A percentile compares a stretch with the other conserved stretches of the same genome.
These are phyloP conservation scores for Pomacea maculata DNA, from an alignment of 1,140 invertebrate species.

Conservation along the genomic window DNA sequence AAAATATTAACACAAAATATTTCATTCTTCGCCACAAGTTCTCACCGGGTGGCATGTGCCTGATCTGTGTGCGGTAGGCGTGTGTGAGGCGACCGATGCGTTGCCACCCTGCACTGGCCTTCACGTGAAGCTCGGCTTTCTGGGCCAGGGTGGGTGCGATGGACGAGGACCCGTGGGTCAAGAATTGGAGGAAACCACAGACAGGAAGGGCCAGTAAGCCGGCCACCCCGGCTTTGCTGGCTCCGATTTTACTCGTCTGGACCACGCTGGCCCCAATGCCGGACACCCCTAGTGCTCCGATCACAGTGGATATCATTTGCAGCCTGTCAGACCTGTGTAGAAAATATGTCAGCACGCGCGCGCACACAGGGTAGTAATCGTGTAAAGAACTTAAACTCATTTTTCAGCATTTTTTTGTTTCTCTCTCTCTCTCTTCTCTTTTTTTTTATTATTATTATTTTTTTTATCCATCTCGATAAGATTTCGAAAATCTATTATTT, in stretches of 20 bases:
- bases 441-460: neutral
- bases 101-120: conserved; percentile 20
- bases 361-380: too few species aligned
- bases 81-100: conserved; percentile 11
- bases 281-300: conserved; percentile 11
- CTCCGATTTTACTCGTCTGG: conserved; percentile 9
- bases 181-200: conserved; percentile 11
- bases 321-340: neutral
- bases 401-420: neutral
- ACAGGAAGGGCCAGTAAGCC: conserved; percentile 15
- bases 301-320: neutral
- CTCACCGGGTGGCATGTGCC: conserved; percentile 1
- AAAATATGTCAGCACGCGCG: too few species aligned
- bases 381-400: too few species aligned
- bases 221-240: conserved; percentile 15
- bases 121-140: conserved; percentile 17
- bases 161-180: conserved; percentile 5
- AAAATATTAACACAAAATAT: too few species aligned
- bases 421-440: neutral
- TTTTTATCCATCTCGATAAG: neutral
- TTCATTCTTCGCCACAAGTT: too few species aligned
- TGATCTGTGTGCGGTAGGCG: conserved; percentile 15
- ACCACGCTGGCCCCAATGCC: conserved; percentile 17
- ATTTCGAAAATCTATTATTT: too few species aligned
- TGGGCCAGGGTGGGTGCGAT: conserved; percentile 9